Percentiles rank a stretch among this genome's conserved stretches.
Conservation (phyloP, 2,888 invertebrate species). For the Ochropleura leucogaster region DNA sequence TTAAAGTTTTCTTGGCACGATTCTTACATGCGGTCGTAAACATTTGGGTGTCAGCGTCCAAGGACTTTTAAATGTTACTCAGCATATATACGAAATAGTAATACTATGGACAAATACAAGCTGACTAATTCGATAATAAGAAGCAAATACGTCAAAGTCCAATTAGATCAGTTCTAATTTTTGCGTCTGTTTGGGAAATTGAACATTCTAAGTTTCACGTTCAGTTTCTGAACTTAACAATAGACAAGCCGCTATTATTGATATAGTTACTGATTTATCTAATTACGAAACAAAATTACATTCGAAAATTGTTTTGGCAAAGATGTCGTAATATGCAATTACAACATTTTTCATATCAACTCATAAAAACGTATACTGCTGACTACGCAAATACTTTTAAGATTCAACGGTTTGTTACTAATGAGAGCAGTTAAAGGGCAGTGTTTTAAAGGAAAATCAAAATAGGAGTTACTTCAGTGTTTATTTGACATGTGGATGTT, state of each 20-base stretch:
- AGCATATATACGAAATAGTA: conserved; percentile 15
- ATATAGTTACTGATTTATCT: neutral
- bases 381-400: neutral
- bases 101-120: neutral
- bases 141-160: conserved; percentile 14
- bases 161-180: conserved; percentile 32
- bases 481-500: conserved; percentile 52
- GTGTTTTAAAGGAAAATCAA: conserved; percentile 42
- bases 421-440: neutral
- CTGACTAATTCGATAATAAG: neutral
- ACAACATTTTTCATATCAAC: neutral
- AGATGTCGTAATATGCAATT: conserved; percentile 9
- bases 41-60: conserved; percentile 16
- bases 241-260: neutral
- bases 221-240: neutral
- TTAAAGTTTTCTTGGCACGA: conserved; percentile 22
- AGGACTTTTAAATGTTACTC: conserved; percentile 38
- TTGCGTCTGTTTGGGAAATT: neutral
- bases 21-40: conserved; percentile 24
- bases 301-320: neutral
- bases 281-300: neutral
- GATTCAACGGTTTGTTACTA: neutral
- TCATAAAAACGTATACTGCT: neutral
- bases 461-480: conserved; percentile 48
- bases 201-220: neutral